phyloP scores from a whole-genome alignment of 2,888 invertebrate species.

The Tipula vernalis region DNA sequence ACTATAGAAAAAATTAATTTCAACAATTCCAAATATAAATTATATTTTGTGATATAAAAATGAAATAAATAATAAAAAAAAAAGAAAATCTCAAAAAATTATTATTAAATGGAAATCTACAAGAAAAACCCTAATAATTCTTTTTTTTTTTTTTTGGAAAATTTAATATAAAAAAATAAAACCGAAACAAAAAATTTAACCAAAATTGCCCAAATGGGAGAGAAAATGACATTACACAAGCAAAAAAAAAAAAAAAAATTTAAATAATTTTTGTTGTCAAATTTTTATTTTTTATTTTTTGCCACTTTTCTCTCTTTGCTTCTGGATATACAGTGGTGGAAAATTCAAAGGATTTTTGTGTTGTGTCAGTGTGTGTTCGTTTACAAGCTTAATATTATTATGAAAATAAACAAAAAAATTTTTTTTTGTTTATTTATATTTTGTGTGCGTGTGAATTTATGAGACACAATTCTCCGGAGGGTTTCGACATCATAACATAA shows the following conservation, averaged over 20 bases:
- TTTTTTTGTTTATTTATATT: background rate
- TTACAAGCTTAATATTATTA: background rate
- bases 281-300: background rate
- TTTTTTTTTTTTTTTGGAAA: background rate
- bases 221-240: background rate
- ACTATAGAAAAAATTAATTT: background rate
- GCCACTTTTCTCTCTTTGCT: background rate
- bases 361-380: background rate
- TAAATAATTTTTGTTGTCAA: background rate
- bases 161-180: background rate
- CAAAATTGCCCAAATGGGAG: background rate
- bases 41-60: background rate
- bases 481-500: background rate
- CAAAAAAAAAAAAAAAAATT: background rate
- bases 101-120: background rate
- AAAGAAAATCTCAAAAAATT: background rate
- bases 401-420: background rate
- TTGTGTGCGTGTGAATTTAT: background rate
- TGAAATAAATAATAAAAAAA: background rate
- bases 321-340: background rate
- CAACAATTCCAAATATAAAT: background rate
- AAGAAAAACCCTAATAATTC: background rate
- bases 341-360: background rate
- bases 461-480: background rate
- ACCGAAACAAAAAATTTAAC: background rate